Evolutionary conservation across 1,140 invertebrate species (phyloP), one percentile per base, ranked within the genome.

Genomic region (Triops longicaudatus): DNA sequence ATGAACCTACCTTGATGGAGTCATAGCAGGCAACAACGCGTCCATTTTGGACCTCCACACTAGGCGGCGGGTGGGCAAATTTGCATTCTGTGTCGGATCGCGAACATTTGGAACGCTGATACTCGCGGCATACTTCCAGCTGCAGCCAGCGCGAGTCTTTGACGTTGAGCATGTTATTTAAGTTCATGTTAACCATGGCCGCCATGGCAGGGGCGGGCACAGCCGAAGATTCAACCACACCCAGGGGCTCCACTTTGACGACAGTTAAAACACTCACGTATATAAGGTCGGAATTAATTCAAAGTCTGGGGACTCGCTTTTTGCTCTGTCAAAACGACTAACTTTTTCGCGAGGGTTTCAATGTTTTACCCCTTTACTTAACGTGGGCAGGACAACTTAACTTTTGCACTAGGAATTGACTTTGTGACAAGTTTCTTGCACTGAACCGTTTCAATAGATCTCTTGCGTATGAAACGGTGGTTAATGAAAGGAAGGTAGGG

Each of bases 101-200:
- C 80, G 96, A 95, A 87, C 98, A 99, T 89, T 99, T 99, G 89
- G 98, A 98, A 83, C 98, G 90, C 88, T 99, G 97, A 87, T 96
- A 99, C 87, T 99, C 98, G 78, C 98, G 91, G 88, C 98, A 99
- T 83, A 99, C 98, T 88, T 99, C 98, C 83, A 99, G 88, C 85
- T 99, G 98, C 79, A 99, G 90, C 98, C 98, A 99, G 83, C 98
- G 92, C 79, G 97, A 99, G 88, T 99, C 98, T 88, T 99, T 99
- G 81, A 95, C 95, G 87, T 97, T 97, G 79, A 97, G 88, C 83
- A 97, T 89, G 88, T 94, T 97, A 88, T 95, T 96, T 90, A 86
- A 79, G 81, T 86, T 86, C 76, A 97, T 95, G 89, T 96, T 96
- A 84, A 96, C 94, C 92, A 97, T 95, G 85, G 93, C 92, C 93